These are phyloP conservation scores for Prunella himalayana DNA, from an alignment of 2,113 vertebrate genomes.

Conservation along the genomic window DNA sequence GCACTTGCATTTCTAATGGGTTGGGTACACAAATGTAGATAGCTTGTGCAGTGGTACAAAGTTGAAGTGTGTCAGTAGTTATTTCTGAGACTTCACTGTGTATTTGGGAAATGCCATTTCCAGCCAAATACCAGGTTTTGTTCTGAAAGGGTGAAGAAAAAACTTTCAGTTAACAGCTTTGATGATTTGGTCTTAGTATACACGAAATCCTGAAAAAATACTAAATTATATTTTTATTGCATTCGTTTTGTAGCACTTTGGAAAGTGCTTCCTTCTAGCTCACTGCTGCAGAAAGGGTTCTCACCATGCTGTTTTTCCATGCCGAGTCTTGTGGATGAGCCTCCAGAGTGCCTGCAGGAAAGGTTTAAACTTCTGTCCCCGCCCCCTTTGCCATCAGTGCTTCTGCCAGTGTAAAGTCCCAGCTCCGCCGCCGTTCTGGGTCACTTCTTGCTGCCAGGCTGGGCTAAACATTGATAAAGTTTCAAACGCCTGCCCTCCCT, in stretches of 20 bases:
- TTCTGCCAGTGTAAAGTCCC: not conserved
- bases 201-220: not conserved
- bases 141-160: not conserved
- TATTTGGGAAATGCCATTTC: not conserved
- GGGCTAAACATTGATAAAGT: not conserved
- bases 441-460: not conserved
- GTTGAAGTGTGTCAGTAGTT: not conserved
- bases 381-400: not conserved
- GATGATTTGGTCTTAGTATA: not conserved
- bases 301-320: not conserved
- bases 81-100: not conserved
- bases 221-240: not conserved
- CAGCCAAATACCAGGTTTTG: not conserved
- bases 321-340: not conserved
- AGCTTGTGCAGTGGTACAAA: not conserved
- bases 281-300: not conserved
- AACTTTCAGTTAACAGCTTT: not conserved
- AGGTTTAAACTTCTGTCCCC: not conserved
- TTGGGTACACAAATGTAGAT: not conserved
- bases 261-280: not conserved
- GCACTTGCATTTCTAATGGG: not conserved
- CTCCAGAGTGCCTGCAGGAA: not conserved
- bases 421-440: accelerated
- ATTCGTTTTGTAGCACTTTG: not conserved
- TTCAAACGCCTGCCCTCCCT: not conserved